phyloP scores from a whole-genome alignment of 1,140 invertebrate species.

The Catajapyx aquilonaris region DNA sequence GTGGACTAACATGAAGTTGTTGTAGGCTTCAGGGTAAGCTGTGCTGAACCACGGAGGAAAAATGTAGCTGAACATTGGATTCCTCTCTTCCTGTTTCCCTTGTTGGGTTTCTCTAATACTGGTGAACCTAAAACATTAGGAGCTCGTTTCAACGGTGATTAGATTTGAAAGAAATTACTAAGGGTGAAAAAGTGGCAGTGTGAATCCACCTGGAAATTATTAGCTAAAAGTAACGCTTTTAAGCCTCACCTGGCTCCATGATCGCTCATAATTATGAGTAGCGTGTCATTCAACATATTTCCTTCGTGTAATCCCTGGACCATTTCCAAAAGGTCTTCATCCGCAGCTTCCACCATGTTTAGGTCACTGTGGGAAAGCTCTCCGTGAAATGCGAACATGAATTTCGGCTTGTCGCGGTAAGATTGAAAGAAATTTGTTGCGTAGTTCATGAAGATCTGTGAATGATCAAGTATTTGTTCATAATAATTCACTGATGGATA shows the following conservation, averaged over 20 bases:
- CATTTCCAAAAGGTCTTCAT: constrained; percentile 46
- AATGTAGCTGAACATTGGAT: constrained; percentile 61
- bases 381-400: constrained; percentile 66
- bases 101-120: constrained; percentile 62
- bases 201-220: no score
- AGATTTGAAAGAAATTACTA: no score
- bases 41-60: constrained; percentile 45
- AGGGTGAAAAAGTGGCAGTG: no score
- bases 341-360: constrained; percentile 50
- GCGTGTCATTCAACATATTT: constrained; percentile 44
- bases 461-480: no score
- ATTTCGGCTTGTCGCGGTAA: constrained; percentile 47
- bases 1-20: constrained; percentile 27
- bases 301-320: constrained; percentile 31
- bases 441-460: constrained; percentile 41
- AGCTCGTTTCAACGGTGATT: no score
- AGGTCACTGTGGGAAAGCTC: constrained; percentile 76
- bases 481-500: no score
- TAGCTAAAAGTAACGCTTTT: no score
- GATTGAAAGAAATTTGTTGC: constrained; percentile 32
- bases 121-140: constrained; percentile 55
- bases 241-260: constrained; percentile 51
- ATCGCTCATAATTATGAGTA: constrained; percentile 70
- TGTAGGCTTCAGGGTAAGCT: constrained; percentile 33
- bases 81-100: constrained; percentile 70